Evolutionary conservation across 2,888 invertebrate species (phyloP).

Genomic region (Melikaiella ostensackeni): DNA sequence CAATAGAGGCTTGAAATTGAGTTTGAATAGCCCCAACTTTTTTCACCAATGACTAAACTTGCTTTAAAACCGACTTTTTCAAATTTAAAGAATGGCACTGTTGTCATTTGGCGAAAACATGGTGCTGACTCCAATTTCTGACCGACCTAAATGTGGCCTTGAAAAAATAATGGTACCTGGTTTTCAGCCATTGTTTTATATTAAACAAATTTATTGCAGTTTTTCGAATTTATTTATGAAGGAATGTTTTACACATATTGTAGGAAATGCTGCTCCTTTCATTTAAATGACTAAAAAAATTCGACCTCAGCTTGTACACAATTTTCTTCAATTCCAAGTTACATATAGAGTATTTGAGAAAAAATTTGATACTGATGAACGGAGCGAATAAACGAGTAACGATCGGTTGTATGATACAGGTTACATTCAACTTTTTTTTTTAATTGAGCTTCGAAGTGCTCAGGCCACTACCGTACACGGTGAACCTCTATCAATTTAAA

Average conservation of each 20-base stretch:
- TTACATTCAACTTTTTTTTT: slow-evolving; percentile 68
- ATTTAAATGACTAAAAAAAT: no score
- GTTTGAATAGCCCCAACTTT: background rate
- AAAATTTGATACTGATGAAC: slow-evolving; percentile 65
- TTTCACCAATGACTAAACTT: background rate
- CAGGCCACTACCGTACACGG: slow-evolving; percentile 61
- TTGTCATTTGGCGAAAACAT: background rate
- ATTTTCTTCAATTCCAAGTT: background rate
- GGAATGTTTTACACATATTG: no score
- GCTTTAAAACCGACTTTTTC: background rate
- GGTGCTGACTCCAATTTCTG: slow-evolving; percentile 6
- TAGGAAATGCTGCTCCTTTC: no score
- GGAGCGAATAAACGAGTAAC: slow-evolving; percentile 72
- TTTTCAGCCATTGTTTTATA: background rate
- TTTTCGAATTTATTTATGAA: no score
- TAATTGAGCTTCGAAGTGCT: slow-evolving; percentile 65
- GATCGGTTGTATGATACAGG: slow-evolving; percentile 69
- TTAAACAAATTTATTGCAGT: no score
- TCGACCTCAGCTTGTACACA: no score
- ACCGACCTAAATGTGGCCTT: slow-evolving; percentile 2
- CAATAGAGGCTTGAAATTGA: slow-evolving; percentile 7
- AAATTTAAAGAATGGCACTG: slow-evolving; percentile 24
- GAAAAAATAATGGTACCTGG: background rate
- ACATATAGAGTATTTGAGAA: slow-evolving; percentile 56
- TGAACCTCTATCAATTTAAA: no score